phyloP scores from a whole-genome alignment of 2,888 invertebrate species.

The Xanthostigma xanthostigma region DNA sequence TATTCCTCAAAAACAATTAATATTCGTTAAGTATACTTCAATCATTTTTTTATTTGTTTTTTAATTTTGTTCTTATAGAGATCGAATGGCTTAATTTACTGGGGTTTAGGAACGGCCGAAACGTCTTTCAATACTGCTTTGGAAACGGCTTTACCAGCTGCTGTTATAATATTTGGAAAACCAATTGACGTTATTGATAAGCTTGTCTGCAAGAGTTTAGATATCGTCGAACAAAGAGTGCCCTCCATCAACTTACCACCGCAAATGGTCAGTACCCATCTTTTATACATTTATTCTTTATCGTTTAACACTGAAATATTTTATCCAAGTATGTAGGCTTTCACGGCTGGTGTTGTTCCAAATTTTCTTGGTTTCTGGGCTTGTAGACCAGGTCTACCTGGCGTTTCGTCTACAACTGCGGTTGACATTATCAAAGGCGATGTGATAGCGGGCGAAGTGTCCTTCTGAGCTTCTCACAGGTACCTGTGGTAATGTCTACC shows the following conservation, averaged over 20 bases:
- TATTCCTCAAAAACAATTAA: no score
- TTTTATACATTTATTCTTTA: neutral
- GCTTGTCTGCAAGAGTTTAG: constrained; percentile 68
- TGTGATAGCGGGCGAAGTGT: no score
- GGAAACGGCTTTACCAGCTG: constrained; percentile 58
- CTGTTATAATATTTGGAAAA: constrained; percentile 49
- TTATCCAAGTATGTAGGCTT: no score
- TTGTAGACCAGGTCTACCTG: no score
- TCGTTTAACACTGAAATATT: neutral
- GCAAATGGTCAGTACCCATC: constrained; percentile 49
- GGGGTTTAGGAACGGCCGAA: constrained; percentile 65
- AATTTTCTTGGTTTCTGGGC: no score
- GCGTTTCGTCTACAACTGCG: no score
- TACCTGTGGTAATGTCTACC: no score
- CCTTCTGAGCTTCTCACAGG: no score
- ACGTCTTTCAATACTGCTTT: constrained; percentile 55
- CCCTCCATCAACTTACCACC: constrained; percentile 74
- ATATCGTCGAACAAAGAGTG: constrained; percentile 68
- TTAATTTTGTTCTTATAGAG: constrained; percentile 29
- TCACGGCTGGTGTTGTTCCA: no score
- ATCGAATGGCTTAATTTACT: constrained; percentile 54
- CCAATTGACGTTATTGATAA: constrained; percentile 59
- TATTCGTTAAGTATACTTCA: neutral
- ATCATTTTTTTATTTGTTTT: neutral
- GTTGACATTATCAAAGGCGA: no score